Conservation (phyloP, 2,888 invertebrate species). For the Strigamia transsilvanica region DNA sequence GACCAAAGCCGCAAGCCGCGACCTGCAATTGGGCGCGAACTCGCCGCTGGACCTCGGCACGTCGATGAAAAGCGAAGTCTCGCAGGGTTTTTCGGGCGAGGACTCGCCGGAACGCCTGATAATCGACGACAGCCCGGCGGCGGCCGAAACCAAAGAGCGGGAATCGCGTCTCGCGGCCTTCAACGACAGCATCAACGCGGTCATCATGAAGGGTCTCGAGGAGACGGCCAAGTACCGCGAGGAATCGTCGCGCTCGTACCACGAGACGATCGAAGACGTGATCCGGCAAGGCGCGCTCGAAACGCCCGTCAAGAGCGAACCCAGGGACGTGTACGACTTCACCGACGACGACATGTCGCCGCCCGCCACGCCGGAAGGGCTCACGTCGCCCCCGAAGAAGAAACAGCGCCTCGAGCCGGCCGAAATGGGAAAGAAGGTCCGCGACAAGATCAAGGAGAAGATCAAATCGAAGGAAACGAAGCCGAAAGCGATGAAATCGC, state of each 20-base stretch:
- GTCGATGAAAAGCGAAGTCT: background rate
- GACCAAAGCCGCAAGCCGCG: background rate
- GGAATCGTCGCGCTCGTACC: background rate
- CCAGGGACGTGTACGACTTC: slow-evolving; percentile 56
- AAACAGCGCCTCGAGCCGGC: slow-evolving; percentile 45
- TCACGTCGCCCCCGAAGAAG: slow-evolving; percentile 23
- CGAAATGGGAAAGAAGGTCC: slow-evolving; percentile 11
- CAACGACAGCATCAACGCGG: slow-evolving; percentile 60
- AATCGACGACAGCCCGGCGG: slow-evolving; percentile 54
- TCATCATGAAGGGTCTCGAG: slow-evolving; percentile 60
- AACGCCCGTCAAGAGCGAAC: slow-evolving; percentile 52
- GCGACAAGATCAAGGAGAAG: slow-evolving; percentile 52
- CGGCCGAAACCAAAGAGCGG: slow-evolving; percentile 50
- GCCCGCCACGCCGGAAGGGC: slow-evolving; percentile 37
- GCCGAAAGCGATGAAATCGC: slow-evolving; percentile 36
- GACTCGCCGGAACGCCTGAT: slow-evolving; percentile 54
- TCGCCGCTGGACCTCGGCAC: background rate
- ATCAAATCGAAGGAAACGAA: slow-evolving; percentile 46
- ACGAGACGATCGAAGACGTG: slow-evolving; percentile 54
- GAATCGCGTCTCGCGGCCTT: slow-evolving; percentile 55
- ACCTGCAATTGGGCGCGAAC: background rate
- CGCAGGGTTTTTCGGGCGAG: slow-evolving; percentile 42
- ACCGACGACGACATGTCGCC: slow-evolving; percentile 54
- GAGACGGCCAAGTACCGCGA: slow-evolving; percentile 57
- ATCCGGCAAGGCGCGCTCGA: slow-evolving; percentile 7